Evolutionary conservation across 2,797 vertebrate species (phyloP), one percentile per base, ranked within the genome.

Genomic region (Sebastes trivittatus): DNA sequence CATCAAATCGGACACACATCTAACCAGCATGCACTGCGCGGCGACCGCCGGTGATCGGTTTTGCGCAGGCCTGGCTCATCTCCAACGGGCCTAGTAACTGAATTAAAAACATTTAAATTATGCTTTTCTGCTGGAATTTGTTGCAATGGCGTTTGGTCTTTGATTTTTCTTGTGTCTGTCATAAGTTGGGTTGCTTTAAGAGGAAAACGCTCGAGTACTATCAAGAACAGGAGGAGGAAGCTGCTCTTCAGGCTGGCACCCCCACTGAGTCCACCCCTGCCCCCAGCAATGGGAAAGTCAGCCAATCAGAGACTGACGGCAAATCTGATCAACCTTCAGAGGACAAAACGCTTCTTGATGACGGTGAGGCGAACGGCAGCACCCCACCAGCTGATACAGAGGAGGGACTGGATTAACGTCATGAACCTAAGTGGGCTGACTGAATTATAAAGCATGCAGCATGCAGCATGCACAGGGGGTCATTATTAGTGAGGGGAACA

Each of bases 171-270:
- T 80, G 3, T 80, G n/a, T 79, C n/a, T 77, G 2, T 78, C 18
- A 38, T 52, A 27, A 95, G 94, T 2, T 91, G 75, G 93, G 94
- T 4, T 94, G 81, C 76, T 95, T 94, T 54, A 93, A 88, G 83
- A 91, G 89, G 55, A 94, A 89, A 89, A 82, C 6, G 0, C 4
- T 14, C 0, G 5, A 72, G 6, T 46, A 85, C 61, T 63, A 52
- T 61, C 2, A 74, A n/a, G 56, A 72, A 1, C 6, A 72, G 7
- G 79, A 77, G 11, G 46, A 68, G 0, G n/a, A 25, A 2, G 22
- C 3, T 11, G 25, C n/a, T 42, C n/a, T 9, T 2, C 38, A 59
- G 14, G 4, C 4, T 4, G 18, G 0, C 5, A 1, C 5, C 16
- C 6, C 18, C 3, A 1, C 0, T 2, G 6, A 20, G 4, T 5